Percentiles rank a stretch among this genome's conserved stretches.
These are phyloP conservation scores for Climacteris rufus DNA, from an alignment of 2,113 vertebrate species.

Conservation along the genomic window DNA sequence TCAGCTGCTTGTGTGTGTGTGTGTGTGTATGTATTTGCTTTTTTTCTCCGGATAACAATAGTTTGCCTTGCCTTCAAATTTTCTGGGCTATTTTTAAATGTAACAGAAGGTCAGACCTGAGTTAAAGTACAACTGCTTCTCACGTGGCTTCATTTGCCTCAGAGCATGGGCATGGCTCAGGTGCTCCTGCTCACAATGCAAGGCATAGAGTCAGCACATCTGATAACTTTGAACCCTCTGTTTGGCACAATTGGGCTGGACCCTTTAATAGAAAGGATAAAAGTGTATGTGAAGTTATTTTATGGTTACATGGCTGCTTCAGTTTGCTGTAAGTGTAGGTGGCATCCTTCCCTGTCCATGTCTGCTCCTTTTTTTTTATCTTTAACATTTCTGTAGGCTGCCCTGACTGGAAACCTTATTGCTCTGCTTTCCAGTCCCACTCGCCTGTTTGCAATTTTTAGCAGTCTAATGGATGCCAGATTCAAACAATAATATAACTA, in stretches of 20 bases:
- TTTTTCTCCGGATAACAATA: not conserved
- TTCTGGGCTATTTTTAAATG: not conserved
- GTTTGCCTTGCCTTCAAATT: not conserved
- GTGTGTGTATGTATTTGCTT: fast-evolving
- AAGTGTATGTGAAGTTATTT: not conserved
- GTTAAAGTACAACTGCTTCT: not conserved
- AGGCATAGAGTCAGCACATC: not conserved
- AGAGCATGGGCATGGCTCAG: not conserved
- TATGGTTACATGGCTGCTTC: not conserved
- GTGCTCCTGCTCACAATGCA: not conserved
- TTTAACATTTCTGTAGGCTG: not conserved
- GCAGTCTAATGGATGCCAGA: not conserved
- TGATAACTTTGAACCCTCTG: not conserved
- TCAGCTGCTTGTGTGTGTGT: not conserved
- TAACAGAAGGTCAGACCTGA: not conserved
- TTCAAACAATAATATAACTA: not conserved
- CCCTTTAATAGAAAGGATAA: not conserved
- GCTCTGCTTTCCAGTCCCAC: not conserved
- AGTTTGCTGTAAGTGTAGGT: not conserved
- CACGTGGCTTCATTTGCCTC: fast-evolving
- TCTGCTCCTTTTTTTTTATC: not conserved
- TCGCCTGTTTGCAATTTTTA: not conserved
- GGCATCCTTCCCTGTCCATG: not conserved
- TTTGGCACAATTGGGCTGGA: not conserved
- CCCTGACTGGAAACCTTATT: not conserved